A percentile compares a stretch with the other conserved stretches of the same genome.
These are phyloP conservation scores for Acridotheres tristis DNA, from an alignment of 2,797 vertebrate genomes.

Conservation along the genomic window DNA sequence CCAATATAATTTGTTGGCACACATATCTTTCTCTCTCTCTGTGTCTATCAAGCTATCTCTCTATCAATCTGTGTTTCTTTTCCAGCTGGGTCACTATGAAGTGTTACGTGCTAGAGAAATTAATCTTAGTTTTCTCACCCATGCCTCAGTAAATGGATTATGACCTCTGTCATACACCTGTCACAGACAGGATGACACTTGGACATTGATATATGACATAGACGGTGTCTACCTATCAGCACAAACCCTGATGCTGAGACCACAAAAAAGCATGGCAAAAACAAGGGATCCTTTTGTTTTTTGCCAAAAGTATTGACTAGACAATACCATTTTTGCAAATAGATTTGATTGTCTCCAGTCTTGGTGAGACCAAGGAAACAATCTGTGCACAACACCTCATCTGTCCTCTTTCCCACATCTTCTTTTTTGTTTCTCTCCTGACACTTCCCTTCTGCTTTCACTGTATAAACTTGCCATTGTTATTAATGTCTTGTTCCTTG, in stretches of 20 bases:
- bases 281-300: not conserved
- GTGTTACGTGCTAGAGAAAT: not conserved
- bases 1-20: not conserved
- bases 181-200: not conserved
- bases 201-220: not conserved
- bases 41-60: not conserved
- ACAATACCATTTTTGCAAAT: not conserved
- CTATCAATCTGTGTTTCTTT: not conserved
- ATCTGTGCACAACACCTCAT: not conserved
- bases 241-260: not conserved
- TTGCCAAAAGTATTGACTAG: not conserved
- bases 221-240: not conserved
- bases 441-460: slow-evolving; percentile 41
- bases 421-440: not conserved
- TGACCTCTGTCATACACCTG: not conserved
- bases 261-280: not conserved
- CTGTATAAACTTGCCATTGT: slow-evolving; percentile 70
- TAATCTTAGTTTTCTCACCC: not conserved
- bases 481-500: slow-evolving; percentile 61
- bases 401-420: not conserved
- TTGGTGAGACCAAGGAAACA: not conserved
- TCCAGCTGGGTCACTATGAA: not conserved
- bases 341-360: not conserved
- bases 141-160: not conserved
- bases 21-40: rapidly evolving